Conservation (phyloP, 1,140 invertebrate genomes). For the Microplitis demolitor region DNA sequence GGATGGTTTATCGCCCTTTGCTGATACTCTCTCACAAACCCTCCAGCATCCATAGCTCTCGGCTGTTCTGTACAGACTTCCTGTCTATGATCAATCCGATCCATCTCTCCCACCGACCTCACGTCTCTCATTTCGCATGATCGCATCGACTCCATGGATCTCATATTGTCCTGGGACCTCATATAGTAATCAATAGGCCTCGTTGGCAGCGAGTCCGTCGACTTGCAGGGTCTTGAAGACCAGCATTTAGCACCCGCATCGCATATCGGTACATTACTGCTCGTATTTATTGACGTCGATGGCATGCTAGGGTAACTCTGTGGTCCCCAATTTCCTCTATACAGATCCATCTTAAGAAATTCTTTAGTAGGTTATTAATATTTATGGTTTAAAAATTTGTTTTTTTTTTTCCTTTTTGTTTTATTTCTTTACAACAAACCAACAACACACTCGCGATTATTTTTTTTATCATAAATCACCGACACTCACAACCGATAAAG, state of each 20-base stretch:
- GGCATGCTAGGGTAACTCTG: conserved; percentile 45
- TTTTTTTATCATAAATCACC: too few relatives aligned
- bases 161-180: conserved; percentile 54
- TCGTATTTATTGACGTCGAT: background rate
- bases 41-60: conserved; percentile 28
- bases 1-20: conserved; percentile 51
- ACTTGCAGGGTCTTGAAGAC: conserved; percentile 53
- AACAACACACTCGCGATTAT: too few relatives aligned
- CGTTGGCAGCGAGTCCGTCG: conserved; percentile 58
- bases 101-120: conserved; percentile 32
- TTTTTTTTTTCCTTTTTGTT: background rate
- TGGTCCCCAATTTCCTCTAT: conserved; percentile 47
- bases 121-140: conserved; percentile 53
- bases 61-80: conserved; percentile 46
- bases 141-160: conserved; percentile 58
- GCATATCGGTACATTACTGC: background rate
- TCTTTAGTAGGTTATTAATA: conserved; percentile 5
- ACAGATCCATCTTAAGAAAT: conserved; percentile 47
- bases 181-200: conserved; percentile 55
- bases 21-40: conserved; percentile 41
- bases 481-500: too few relatives aligned
- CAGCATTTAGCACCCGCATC: conserved; percentile 48
- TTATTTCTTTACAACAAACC: background rate
- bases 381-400: background rate
- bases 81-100: conserved; percentile 1